These are phyloP conservation scores for Tragelaphus scriptus DNA, from an alignment of 2,113 vertebrate species.

Conservation along the genomic window DNA sequence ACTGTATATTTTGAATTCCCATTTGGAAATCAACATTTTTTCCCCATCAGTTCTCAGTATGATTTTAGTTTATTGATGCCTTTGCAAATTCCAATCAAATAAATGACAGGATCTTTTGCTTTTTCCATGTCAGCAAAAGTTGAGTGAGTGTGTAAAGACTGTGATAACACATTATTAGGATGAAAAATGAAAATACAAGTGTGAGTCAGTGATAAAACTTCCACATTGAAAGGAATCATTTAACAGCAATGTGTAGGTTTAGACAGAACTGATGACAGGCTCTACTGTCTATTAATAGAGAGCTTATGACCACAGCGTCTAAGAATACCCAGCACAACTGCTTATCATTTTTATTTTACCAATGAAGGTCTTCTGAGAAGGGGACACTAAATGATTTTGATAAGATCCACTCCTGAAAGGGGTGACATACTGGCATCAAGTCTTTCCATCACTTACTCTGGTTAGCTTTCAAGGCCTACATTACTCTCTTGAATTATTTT, in stretches of 20 bases:
- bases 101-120: neutral
- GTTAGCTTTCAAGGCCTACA: neutral
- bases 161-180: neutral
- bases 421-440: neutral
- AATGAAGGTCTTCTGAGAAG: neutral
- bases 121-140: neutral
- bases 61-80: constrained; percentile 8
- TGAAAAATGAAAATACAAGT: neutral
- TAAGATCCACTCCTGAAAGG: neutral
- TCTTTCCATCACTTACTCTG: neutral
- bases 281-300: neutral
- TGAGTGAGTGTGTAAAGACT: neutral
- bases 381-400: neutral
- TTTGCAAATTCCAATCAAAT: constrained; percentile 35
- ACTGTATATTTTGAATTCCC: constrained; percentile 58
- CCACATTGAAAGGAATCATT: neutral
- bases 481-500: neutral
- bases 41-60: neutral
- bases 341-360: neutral
- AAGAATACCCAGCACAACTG: neutral
- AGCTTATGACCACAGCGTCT: neutral
- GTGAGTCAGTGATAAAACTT: neutral
- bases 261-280: neutral
- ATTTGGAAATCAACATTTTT: constrained; percentile 39
- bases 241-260: neutral